Conservation (phyloP, 2,888 invertebrate genomes). For the Synergus itoensis region DNA sequence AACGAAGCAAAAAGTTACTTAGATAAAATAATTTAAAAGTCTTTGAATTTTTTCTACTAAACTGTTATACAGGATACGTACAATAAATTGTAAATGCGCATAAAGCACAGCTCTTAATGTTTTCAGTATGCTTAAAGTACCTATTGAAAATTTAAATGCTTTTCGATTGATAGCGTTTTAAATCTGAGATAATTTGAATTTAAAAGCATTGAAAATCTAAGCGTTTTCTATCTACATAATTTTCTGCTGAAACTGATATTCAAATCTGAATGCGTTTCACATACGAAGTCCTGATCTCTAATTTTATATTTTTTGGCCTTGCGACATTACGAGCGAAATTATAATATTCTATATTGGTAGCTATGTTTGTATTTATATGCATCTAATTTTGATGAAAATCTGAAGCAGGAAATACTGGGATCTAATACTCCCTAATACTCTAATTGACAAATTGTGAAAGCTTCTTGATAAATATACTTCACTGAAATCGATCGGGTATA, state of each 20-base stretch:
- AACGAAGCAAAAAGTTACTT: background rate
- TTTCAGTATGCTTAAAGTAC: background rate
- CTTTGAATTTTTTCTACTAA: background rate
- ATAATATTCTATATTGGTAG: too few relatives aligned
- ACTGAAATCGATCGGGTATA: background rate
- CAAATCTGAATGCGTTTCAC: background rate
- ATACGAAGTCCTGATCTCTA: background rate
- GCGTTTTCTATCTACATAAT: background rate
- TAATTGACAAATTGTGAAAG: background rate
- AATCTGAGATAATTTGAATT: background rate
- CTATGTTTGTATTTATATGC: too few relatives aligned
- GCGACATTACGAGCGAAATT: too few relatives aligned
- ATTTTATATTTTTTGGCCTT: background rate
- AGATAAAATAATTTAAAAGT: background rate
- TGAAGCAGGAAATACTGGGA: too few relatives aligned
- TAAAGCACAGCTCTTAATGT: background rate
- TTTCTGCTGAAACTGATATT: background rate
- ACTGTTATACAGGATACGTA: background rate
- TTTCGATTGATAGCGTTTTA: background rate
- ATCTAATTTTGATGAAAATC: too few relatives aligned
- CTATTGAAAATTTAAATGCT: background rate
- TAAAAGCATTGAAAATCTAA: slow-evolving; percentile 7
- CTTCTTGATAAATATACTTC: background rate
- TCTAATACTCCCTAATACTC: background rate
- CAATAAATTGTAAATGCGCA: too few relatives aligned